Conservation (phyloP, 2,113 vertebrate species). For the Esox niger region DNA sequence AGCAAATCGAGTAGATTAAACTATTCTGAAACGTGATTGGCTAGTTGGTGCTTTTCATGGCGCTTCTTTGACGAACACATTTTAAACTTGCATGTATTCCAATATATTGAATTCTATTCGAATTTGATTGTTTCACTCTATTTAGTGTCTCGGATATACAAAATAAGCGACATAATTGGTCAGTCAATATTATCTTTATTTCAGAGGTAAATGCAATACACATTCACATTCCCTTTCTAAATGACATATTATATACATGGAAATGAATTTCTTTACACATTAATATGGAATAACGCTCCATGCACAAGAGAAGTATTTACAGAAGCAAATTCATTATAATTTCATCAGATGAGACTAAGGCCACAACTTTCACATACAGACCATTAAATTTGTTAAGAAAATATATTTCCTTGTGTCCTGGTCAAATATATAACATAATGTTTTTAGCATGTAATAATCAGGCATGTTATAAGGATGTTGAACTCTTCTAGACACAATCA, state of each 20-base stretch:
- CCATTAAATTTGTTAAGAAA: conserved; percentile 53
- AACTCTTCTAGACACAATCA: no score
- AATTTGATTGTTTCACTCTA: no score
- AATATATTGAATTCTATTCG: no score
- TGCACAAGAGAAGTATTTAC: conserved; percentile 6
- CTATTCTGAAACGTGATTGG: conserved; percentile 40
- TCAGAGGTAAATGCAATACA: no score
- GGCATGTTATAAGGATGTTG: no score
- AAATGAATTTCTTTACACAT: background rate
- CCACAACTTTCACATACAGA: conserved; percentile 24
- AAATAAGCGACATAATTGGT: background rate
- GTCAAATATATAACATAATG: background rate
- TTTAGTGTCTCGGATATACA: background rate
- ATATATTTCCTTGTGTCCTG: background rate
- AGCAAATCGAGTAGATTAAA: conserved; percentile 6
- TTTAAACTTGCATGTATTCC: no score
- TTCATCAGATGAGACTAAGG: conserved; percentile 18
- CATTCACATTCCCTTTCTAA: conserved; percentile 35
- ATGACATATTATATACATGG: conserved; percentile 20
- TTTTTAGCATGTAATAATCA: background rate
- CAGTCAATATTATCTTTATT: background rate
- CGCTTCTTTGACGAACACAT: background rate
- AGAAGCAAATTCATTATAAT: conserved; percentile 21
- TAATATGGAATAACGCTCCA: background rate
- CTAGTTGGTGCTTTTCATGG: background rate